These are phyloP conservation scores for Hemiscyllium ocellatum DNA, from an alignment of 2,113 vertebrate species.

Conservation along the genomic window DNA sequence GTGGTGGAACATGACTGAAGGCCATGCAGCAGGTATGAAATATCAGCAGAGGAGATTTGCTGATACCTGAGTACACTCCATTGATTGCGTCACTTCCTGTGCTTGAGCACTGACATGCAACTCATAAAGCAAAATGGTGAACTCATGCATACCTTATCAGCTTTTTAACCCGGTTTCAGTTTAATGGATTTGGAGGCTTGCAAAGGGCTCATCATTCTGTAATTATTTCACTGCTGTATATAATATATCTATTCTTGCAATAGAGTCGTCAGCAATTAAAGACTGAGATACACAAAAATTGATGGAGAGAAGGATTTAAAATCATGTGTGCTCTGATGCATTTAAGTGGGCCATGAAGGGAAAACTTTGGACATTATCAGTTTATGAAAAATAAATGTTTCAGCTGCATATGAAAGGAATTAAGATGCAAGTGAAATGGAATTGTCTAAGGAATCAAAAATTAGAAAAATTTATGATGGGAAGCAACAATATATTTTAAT, in stretches of 20 bases:
- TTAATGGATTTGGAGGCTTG: neutral
- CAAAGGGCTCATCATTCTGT: neutral
- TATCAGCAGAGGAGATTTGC: neutral
- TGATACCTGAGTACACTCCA: neutral
- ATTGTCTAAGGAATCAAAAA: neutral
- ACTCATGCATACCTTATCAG: neutral
- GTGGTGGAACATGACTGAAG: too few relatives aligned
- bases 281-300: neutral
- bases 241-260: neutral
- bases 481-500: neutral
- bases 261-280: neutral
- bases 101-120: neutral
- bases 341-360: neutral
- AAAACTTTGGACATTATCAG: neutral
- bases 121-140: neutral
- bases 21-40: neutral
- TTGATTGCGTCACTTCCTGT: neutral
- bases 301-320: neutral
- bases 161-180: neutral
- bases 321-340: neutral
- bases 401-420: neutral
- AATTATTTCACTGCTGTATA: neutral
- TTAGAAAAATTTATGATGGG: neutral
- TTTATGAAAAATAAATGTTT: slow-evolving; percentile 2
- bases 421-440: neutral